Conservation (phyloP, 2,113 vertebrate species). For the Garra rufa region DNA sequence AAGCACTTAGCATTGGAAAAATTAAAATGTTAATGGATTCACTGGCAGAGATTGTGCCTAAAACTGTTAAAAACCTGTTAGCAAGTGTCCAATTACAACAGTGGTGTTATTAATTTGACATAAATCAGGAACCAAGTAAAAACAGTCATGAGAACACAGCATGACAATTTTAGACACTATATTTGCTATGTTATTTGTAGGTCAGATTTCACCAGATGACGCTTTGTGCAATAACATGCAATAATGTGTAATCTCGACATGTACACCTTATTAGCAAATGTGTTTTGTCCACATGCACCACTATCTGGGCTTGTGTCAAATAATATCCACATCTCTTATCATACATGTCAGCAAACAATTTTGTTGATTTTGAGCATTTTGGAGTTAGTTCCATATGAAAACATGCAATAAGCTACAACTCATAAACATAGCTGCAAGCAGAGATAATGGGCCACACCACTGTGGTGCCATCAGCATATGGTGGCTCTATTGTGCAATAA, state of each 20-base stretch:
- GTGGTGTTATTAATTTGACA: not conserved
- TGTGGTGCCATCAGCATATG: not conserved
- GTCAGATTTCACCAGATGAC: not conserved
- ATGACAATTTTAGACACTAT: not conserved
- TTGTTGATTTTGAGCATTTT: not conserved
- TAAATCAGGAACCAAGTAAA: not conserved
- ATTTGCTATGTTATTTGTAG: not conserved
- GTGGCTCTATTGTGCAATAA: not conserved
- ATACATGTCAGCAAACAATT: not conserved
- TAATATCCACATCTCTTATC: not conserved
- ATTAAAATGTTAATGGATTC: conserved; percentile 13
- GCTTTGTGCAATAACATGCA: not conserved
- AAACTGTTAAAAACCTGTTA: conserved; percentile 28
- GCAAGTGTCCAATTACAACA: conserved; percentile 35
- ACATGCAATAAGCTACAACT: not conserved
- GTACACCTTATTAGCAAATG: not conserved
- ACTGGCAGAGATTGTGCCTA: not conserved
- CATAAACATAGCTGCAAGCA: not conserved
- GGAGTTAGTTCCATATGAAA: not conserved
- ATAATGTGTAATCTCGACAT: not conserved
- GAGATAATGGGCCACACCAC: not conserved
- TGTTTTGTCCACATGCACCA: not conserved
- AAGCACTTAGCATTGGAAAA: conserved; percentile 16
- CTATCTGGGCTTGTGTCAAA: not conserved
- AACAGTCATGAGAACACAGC: not conserved